Conservation (phyloP, 2,113 vertebrate genomes). For the Pelecanoides urinatrix region DNA sequence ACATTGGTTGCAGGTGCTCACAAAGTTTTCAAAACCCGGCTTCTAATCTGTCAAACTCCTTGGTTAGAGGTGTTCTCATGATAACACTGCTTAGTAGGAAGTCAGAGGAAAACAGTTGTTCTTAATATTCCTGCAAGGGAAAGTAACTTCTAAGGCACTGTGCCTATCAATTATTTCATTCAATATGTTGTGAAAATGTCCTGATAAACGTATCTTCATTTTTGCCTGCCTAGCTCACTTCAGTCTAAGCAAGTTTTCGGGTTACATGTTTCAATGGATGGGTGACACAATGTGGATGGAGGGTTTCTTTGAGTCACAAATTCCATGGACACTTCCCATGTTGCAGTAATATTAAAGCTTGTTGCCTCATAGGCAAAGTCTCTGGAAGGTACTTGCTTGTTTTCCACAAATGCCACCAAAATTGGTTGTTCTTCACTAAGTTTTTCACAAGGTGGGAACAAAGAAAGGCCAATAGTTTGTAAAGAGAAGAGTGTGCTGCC, state of each 20-base stretch:
- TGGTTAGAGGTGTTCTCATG: neutral
- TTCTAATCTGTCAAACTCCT: neutral
- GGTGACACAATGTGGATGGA: neutral
- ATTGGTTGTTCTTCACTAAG: neutral
- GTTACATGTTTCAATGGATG: slow-evolving; percentile 6
- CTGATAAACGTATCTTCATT: neutral
- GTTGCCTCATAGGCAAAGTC: neutral
- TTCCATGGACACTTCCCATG: neutral
- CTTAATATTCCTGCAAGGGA: neutral
- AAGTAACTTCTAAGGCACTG: neutral
- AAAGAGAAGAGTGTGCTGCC: neutral
- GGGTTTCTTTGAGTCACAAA: neutral
- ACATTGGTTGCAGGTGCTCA: neutral
- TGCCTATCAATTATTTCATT: neutral
- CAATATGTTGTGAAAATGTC: neutral
- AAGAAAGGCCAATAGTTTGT: neutral
- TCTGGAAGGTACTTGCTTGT: neutral
- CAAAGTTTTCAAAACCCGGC: neutral
- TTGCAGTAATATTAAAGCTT: slow-evolving; percentile 5
- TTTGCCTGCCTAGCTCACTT: neutral
- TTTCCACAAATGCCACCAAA: slow-evolving; percentile 8
- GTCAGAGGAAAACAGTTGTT: neutral
- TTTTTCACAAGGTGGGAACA: neutral
- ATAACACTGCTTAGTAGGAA: neutral
- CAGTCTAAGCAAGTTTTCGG: neutral